phyloP scores from a whole-genome alignment of 2,113 vertebrate genomes.

The Rhinogobius similis region DNA sequence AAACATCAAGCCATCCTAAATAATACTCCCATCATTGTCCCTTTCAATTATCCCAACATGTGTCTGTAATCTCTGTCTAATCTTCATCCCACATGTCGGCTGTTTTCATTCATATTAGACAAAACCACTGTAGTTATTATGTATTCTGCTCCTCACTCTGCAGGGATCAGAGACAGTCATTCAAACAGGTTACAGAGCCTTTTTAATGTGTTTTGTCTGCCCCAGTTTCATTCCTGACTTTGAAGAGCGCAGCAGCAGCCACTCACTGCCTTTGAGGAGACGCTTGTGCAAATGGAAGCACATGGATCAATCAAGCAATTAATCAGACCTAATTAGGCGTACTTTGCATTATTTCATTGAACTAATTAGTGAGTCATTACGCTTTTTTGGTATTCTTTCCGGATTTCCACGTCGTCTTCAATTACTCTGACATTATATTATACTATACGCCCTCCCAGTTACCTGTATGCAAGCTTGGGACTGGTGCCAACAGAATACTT shows the following conservation, averaged over 20 bases:
- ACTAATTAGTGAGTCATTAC: neutral
- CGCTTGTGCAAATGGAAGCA: neutral
- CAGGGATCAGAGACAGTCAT: conserved; percentile 15
- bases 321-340: neutral
- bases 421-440: neutral
- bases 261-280: neutral
- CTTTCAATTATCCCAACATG: neutral
- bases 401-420: neutral
- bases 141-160: neutral
- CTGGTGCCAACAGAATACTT: neutral
- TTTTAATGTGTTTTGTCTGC: conserved; percentile 23
- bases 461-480: neutral
- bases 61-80: neutral
- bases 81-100: neutral
- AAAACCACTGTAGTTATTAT: conserved; percentile 11
- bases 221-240: conserved; percentile 34
- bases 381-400: neutral
- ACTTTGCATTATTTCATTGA: neutral
- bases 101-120: neutral
- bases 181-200: conserved; percentile 28
- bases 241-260: neutral
- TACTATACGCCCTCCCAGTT: no score
- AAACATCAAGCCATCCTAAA: neutral
- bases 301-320: neutral
- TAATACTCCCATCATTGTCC: neutral